Evolutionary conservation across 2,888 invertebrate species (phyloP), one percentile per base, ranked within the genome.

Genomic region (Acanthopleura granulata): DNA sequence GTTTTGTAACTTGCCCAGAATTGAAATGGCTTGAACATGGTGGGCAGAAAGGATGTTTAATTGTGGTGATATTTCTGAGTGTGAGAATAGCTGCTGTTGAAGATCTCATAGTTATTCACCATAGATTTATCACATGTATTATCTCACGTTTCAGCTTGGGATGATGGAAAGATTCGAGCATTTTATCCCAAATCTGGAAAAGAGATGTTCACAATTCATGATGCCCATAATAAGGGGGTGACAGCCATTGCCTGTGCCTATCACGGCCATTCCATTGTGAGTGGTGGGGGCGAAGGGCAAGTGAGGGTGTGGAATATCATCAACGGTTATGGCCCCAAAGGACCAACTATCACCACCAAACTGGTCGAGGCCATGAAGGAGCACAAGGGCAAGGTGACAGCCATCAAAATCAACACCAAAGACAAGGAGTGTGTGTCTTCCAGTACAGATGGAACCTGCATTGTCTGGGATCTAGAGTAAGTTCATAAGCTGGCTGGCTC

Each of bases 231-330:
- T 84, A 96, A 96, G 88, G 96, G 96, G 75, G 95, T 95, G 0
- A 96, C 97, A 0, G 95, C 97, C 0, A 90, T 98, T 61, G 94
- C 94, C 30, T 93, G 94, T 80, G 94, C 95, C 0, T 92, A 92
- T 3, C 93, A 94, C 83, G 95, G 95, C 0, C 91, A 91, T 22
- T 93, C 93, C 30, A 92, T 98, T 73, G 93, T 97, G 71, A 96
- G 95, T 71, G 97, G 97, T 0, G 97, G 97, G 6, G 95, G 95
- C 79, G 97, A 97, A 88, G 97, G 97, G n/a, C 96, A 97, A 49
- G 71, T 71, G 18, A 71, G 89, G 25, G 83, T 90, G 57, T 90
- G 90, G 90, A 66, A 80, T 9, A 76, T 88, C 62, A 73, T 70
- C 16, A 76, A 79, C 72, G 75, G 77, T 18, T 78, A 74, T 16